Conservation (phyloP, 2,797 vertebrate species). For the Acipenser ruthenus region DNA sequence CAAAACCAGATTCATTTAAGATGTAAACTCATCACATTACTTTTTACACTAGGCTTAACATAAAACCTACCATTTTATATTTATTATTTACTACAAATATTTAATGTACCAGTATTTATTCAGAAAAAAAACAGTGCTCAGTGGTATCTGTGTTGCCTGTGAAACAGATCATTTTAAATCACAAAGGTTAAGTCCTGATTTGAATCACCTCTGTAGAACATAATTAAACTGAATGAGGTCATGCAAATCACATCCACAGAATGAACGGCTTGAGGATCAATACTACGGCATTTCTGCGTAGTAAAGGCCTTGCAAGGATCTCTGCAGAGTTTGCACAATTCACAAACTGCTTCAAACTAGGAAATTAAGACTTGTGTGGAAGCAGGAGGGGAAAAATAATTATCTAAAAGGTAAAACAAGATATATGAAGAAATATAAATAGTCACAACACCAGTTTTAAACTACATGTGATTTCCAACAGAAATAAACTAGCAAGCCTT, state of each 20-base stretch:
- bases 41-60: too few relatives aligned
- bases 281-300: not conserved
- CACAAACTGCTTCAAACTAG: not conserved
- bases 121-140: not conserved
- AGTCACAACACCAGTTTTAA: too few relatives aligned
- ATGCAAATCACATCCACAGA: slow-evolving; percentile 7
- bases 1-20: slow-evolving; percentile 1
- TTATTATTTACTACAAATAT: too few relatives aligned
- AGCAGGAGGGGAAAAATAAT: slow-evolving; percentile 11
- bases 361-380: slow-evolving; percentile 4
- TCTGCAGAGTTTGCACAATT: slow-evolving; percentile 6
- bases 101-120: not conserved
- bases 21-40: not conserved
- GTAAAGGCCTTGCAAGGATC: not conserved
- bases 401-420: too few relatives aligned
- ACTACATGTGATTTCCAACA: too few relatives aligned
- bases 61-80: too few relatives aligned
- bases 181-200: not conserved
- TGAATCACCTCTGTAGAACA: not conserved
- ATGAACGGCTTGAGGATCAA: slow-evolving; percentile 5
- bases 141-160: slow-evolving; percentile 11
- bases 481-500: too few relatives aligned
- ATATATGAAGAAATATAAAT: too few relatives aligned
- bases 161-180: not conserved
- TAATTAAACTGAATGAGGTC: not conserved